Base-by-base conservation (phyloP, 1,140 invertebrate species). In the Zaprionus gabonicus region DNA sequence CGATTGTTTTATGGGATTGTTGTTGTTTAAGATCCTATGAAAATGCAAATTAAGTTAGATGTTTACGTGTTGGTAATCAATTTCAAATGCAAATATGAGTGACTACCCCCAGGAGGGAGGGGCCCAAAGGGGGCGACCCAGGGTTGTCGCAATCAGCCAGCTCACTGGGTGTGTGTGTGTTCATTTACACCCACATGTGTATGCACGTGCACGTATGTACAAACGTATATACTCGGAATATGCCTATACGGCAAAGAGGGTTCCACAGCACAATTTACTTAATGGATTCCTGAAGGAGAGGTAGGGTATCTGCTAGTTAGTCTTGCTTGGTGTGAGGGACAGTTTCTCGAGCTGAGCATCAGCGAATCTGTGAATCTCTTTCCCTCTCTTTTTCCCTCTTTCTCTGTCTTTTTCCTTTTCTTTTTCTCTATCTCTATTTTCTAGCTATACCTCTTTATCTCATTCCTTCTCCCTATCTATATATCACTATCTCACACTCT, bases 41-140 rank as follows among this genome's bases (percentile, higher is more conserved):
- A 79, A 82, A 82, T 82, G 81, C 64, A 83, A 83, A 83, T 83
- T 83, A 67, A 77, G 72, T 83, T 83, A 83, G 82, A 79, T 82
- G 77, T 76, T 80, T 80, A 77, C 76, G 81, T 69, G 68, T 80
- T 83, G 69, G 72, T 76, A 82, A 82, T 82, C 76, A 82, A 66
- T 58, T 58, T 58, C 56, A 20, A 17, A 58, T 58, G 56, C 78
- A 80, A 56, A 56, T 56, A 56, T 56, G 25, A 56, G 53, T 56
- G 25, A 56, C 23, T 34, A 25, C 25, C 28, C 28, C 17, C n/a
- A 25, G n/a, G 46, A 20, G 20, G 46, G 1, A 0, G 41, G n/a
- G 41, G 41, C 2, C 31, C 31, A 34, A 10, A 34, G 31, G 31
- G 31, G 31, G 3, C 31, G 4, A n/a, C 7, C n/a, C 2, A 46